These are phyloP conservation scores for Oryctes rhinoceros DNA, from an alignment of 1,140 invertebrate genomes.

Conservation along the genomic window DNA sequence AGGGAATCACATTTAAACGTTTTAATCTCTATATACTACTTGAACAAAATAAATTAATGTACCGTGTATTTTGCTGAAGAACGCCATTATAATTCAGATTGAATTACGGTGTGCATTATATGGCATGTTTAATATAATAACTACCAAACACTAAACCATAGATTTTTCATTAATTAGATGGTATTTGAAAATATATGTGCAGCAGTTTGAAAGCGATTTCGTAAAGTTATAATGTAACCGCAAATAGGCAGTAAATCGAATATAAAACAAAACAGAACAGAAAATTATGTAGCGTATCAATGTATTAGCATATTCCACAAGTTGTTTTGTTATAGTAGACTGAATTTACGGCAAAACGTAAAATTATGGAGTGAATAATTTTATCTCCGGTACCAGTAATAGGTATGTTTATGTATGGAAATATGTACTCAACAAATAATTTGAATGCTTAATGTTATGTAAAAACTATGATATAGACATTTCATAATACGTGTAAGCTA, in stretches of 20 bases:
- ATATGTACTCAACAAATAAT: slow-evolving; percentile 23
- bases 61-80: no score
- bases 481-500: neutral
- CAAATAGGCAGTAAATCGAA: neutral
- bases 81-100: no score
- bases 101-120: no score
- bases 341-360: slow-evolving; percentile 19
- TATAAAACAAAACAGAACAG: neutral
- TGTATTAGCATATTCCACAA: slow-evolving; percentile 25
- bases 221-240: neutral
- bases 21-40: no score
- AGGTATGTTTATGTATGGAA: slow-evolving; percentile 20
- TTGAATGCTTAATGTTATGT: slow-evolving; percentile 21
- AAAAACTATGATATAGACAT: neutral
- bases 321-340: neutral
- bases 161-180: no score
- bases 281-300: neutral
- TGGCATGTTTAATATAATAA: no score
- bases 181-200: no score
- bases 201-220: no score
- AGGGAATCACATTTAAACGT: no score
- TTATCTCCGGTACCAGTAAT: neutral
- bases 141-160: no score
- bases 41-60: no score
- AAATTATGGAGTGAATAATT: slow-evolving; percentile 14